Evolutionary conservation across 2,888 invertebrate species (phyloP).

Genomic region (Archaeoteleia sp.): DNA sequence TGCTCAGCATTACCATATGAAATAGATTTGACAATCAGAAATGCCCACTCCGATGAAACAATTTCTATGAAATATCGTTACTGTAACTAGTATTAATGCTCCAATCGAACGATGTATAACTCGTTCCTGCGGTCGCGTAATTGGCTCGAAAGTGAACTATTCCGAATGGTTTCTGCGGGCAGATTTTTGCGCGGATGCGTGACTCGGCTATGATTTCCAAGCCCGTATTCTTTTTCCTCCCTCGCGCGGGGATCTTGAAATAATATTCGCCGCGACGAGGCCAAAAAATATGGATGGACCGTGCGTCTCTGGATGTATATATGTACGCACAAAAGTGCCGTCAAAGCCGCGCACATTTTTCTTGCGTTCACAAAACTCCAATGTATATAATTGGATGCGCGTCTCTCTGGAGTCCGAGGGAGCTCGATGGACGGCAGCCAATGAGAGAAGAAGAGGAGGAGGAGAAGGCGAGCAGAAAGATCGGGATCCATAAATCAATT

Average conservation of each 20-base stretch:
- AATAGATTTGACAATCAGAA: conserved; percentile 50
- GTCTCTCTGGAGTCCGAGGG: conserved; percentile 23
- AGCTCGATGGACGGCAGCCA: conserved; percentile 33
- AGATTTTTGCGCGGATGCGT: too few relatives aligned
- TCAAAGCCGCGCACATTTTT: conserved; percentile 25
- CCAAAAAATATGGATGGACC: conserved; percentile 9
- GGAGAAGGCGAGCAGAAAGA: conserved; percentile 43
- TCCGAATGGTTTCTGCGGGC: too few relatives aligned
- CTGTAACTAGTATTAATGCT: conserved; percentile 46
- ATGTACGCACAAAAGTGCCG: conserved; percentile 4
- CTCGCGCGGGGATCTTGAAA: background rate
- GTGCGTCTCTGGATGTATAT: conserved; percentile 8
- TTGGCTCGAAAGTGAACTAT: conserved; percentile 4
- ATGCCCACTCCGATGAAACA: conserved; percentile 48
- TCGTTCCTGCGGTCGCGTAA: conserved; percentile 37
- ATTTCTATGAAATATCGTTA: conserved; percentile 51
- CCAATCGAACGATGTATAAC: conserved; percentile 44
- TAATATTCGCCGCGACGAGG: conserved; percentile 1
- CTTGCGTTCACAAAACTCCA: conserved; percentile 41
- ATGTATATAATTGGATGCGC: conserved; percentile 40
- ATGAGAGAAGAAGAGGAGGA: conserved; percentile 14
- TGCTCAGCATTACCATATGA: conserved; percentile 48
- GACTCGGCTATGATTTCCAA: too few relatives aligned
- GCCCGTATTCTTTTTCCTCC: too few relatives aligned
- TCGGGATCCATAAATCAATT: conserved; percentile 73